Percentiles rank a stretch among this genome's conserved stretches.
Evolutionary conservation across 2,797 vertebrate genomes (phyloP).

Genomic region (Esox masquinongy): DNA sequence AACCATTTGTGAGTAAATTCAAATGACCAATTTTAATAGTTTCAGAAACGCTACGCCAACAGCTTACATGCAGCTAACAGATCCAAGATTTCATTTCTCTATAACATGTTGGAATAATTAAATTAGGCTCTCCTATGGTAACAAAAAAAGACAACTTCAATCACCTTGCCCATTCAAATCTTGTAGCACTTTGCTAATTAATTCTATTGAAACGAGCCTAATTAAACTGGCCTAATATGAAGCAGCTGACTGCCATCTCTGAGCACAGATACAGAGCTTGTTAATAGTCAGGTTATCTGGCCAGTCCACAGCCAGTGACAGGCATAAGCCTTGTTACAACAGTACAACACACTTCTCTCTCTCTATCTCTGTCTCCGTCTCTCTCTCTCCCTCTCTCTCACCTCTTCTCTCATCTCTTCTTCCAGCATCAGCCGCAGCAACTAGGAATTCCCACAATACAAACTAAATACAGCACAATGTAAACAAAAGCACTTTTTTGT

Average conservation of each 20-base stretch:
- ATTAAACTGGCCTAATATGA: slow-evolving; percentile 74
- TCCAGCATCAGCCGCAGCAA: slow-evolving; percentile 13
- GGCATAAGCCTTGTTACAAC: slow-evolving; percentile 52
- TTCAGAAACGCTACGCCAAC: slow-evolving; percentile 31
- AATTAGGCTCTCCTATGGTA: slow-evolving; percentile 64
- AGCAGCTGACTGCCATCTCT: slow-evolving; percentile 57
- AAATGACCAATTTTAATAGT: slow-evolving; percentile 54
- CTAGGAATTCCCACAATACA: slow-evolving; percentile 33
- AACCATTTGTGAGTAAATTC: slow-evolving; percentile 38
- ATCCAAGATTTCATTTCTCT: slow-evolving; percentile 63
- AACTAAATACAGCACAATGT: background rate
- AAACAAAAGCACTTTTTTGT: slow-evolving; percentile 1
- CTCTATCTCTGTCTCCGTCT: slow-evolving; percentile 6
- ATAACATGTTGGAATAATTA: slow-evolving; percentile 58
- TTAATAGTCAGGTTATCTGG: slow-evolving; percentile 62
- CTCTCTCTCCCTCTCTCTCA: background rate
- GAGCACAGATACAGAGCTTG: slow-evolving; percentile 53
- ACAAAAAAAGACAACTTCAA: slow-evolving; percentile 60
- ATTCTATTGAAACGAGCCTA: slow-evolving; percentile 73
- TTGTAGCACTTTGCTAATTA: slow-evolving; percentile 69
- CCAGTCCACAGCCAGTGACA: slow-evolving; percentile 54
- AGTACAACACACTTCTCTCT: slow-evolving; percentile 42
- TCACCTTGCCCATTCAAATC: slow-evolving; percentile 64
- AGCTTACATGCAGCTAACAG: slow-evolving; percentile 35
- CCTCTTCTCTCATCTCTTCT: background rate